Percentiles rank a stretch among this genome's conserved stretches.
Evolutionary conservation across 2,797 vertebrate species (phyloP).

Genomic region (Hybognathus amarus): DNA sequence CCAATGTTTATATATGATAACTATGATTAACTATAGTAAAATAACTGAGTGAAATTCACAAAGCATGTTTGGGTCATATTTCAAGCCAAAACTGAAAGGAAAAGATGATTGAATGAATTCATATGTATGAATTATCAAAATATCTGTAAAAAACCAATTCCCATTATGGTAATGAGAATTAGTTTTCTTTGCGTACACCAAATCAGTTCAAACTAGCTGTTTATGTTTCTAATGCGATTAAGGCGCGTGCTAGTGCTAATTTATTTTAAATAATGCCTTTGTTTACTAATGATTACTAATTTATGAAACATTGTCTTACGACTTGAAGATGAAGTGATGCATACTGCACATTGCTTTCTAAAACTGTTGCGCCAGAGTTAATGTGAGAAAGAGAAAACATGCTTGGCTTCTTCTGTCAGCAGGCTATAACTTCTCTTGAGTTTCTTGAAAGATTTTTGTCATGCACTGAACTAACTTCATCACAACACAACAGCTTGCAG

Average conservation of each 20-base stretch:
- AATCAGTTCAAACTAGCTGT: background rate
- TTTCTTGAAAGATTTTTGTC: constrained; percentile 27
- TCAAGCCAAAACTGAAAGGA: background rate
- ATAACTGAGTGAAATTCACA: background rate
- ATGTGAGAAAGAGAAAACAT: constrained; percentile 37
- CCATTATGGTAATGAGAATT: background rate
- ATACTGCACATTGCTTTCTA: background rate
- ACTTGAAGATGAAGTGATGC: background rate
- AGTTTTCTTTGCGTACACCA: background rate
- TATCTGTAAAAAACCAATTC: background rate
- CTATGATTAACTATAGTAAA: background rate
- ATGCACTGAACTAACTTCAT: constrained; percentile 3
- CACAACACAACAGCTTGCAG: constrained; percentile 10
- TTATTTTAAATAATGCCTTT: background rate
- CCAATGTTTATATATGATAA: constrained; percentile 19
- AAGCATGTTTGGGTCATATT: background rate
- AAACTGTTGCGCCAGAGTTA: background rate
- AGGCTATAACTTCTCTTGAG: background rate
- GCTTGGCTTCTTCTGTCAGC: constrained; percentile 49
- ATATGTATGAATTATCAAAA: background rate
- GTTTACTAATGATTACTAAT: background rate
- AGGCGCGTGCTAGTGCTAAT: background rate
- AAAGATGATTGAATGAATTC: background rate
- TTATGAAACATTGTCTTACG: background rate
- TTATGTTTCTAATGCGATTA: background rate